Evolutionary conservation across 1,140 invertebrate genomes (phyloP).

Genomic region (Plectus sambesii): DNA sequence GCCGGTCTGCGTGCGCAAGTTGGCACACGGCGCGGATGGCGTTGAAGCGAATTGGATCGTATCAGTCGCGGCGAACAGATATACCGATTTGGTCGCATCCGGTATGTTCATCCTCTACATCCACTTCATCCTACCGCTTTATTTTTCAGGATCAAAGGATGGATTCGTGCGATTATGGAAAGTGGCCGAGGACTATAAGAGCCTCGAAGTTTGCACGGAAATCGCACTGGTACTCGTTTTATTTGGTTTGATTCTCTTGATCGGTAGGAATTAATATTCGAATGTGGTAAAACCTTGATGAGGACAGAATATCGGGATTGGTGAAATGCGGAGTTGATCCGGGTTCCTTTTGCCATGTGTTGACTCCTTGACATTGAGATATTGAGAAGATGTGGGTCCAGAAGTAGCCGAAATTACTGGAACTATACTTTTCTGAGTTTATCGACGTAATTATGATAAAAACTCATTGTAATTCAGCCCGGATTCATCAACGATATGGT

Average conservation of each 20-base stretch:
- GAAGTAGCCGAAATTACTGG: no score
- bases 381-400: not conserved
- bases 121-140: constrained; percentile 23
- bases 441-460: constrained; percentile 5
- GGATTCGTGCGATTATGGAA: constrained; percentile 75
- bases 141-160: constrained; percentile 65
- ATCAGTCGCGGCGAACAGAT: constrained; percentile 63
- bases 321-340: not conserved
- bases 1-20: constrained; percentile 58
- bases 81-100: constrained; percentile 80
- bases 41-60: constrained; percentile 70
- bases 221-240: constrained; percentile 52
- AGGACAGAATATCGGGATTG: not conserved
- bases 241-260: constrained; percentile 11
- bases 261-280: no score
- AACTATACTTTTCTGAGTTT: constrained; percentile 6
- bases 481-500: constrained; percentile 82
- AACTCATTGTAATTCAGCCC: constrained; percentile 47
- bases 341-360: constrained; percentile 1
- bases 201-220: constrained; percentile 57
- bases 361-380: not conserved
- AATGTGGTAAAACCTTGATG: no score
- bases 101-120: constrained; percentile 49
- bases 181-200: constrained; percentile 59
- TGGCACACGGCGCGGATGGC: constrained; percentile 67